phyloP scores from a whole-genome alignment of 2,797 vertebrate genomes.

The Tapirus indicus region DNA sequence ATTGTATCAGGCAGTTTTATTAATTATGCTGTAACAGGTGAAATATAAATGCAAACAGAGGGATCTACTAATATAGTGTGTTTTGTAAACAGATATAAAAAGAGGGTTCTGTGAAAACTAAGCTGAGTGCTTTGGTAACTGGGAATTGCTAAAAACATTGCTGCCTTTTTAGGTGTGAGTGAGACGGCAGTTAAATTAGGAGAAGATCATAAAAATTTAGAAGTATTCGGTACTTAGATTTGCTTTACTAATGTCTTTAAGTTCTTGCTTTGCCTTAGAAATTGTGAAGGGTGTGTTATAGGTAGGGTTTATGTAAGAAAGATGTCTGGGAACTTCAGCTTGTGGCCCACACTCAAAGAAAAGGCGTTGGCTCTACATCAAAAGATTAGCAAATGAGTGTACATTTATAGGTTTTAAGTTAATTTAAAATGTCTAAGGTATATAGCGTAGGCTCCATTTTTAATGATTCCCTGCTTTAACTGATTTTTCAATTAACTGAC shows the following conservation, averaged over 20 bases:
- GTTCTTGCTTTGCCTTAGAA: slow-evolving; percentile 53
- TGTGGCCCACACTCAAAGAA: slow-evolving; percentile 74
- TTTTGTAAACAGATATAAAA: not conserved
- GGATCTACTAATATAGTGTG: not conserved
- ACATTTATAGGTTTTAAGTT: slow-evolving; percentile 73
- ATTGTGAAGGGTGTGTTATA: slow-evolving; percentile 41
- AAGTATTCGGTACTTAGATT: not conserved
- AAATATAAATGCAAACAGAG: not conserved
- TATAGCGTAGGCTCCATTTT: slow-evolving; percentile 37
- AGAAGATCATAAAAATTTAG: not conserved
- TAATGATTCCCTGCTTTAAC: slow-evolving; percentile 61
- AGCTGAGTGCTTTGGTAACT: not conserved
- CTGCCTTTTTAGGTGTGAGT: not conserved
- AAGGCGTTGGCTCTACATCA: slow-evolving; percentile 79
- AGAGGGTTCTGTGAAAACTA: not conserved
- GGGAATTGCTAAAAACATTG: not conserved
- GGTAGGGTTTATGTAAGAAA: slow-evolving; percentile 64
- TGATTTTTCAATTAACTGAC: slow-evolving; percentile 60
- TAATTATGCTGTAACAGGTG: not conserved
- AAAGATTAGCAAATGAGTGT: slow-evolving; percentile 72
- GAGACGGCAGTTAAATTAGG: not conserved
- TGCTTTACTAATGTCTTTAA: slow-evolving; percentile 27
- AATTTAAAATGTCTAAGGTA: slow-evolving; percentile 47
- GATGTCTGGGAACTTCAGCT: slow-evolving; percentile 72
- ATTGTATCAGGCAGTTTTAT: not conserved